Percentiles rank a stretch among this genome's conserved stretches.
Evolutionary conservation across 2,797 vertebrate species (phyloP).

Genomic region (Morelia viridis): DNA sequence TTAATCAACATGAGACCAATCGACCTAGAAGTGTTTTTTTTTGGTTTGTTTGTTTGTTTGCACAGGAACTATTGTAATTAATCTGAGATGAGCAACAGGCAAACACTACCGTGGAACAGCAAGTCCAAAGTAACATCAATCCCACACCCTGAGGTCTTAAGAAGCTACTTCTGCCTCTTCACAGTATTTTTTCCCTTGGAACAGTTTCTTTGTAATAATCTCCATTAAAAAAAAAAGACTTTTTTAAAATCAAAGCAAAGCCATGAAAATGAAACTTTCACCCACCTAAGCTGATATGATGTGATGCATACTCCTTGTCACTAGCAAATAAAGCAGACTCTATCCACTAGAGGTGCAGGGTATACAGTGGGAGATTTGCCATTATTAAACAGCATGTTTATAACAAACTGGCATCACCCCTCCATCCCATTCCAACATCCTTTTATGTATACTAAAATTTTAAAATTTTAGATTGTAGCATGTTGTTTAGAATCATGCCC

Average conservation of each 20-base stretch:
- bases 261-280: neutral
- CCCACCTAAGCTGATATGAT: neutral
- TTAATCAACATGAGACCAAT: neutral
- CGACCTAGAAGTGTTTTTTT: neutral
- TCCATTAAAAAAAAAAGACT: neutral
- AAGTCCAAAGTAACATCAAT: neutral
- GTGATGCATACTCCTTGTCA: neutral
- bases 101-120: too few relatives aligned
- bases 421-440: neutral
- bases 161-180: neutral
- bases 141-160: neutral
- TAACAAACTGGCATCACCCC: neutral
- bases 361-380: neutral
- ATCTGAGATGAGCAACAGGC: neutral
- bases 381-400: neutral
- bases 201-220: neutral
- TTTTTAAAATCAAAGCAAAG: neutral
- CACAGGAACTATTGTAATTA: neutral
- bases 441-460: neutral
- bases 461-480: neutral
- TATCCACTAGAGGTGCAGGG: too few relatives aligned
- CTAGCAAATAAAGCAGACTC: neutral
- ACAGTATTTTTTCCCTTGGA: neutral
- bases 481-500: neutral
- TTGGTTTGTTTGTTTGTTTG: neutral